Evolutionary conservation across 2,888 invertebrate species (phyloP).

Genomic region (Malacosoma neustria): DNA sequence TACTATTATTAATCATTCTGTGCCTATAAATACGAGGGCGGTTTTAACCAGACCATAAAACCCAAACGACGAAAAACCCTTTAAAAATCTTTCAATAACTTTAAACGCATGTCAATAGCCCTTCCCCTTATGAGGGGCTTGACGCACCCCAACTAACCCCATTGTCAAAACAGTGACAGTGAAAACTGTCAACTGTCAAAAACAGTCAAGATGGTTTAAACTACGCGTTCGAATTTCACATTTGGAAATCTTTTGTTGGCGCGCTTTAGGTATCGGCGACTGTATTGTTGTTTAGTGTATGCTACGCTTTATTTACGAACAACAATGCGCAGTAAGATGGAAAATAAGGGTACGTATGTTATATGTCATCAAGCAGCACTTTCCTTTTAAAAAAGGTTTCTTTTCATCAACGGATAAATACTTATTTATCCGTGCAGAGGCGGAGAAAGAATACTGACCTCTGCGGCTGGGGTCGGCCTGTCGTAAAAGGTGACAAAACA

Average conservation of each 20-base stretch:
- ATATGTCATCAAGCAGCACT: not conserved
- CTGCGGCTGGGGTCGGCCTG: too few relatives aligned
- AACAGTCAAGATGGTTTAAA: constrained; percentile 69
- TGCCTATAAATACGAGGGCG: too few relatives aligned
- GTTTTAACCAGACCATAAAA: constrained; percentile 13
- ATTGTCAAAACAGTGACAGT: constrained; percentile 60
- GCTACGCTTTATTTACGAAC: not conserved
- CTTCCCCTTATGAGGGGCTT: constrained; percentile 33
- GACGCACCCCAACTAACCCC: constrained; percentile 65
- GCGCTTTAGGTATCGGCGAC: constrained; percentile 4
- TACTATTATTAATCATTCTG: too few relatives aligned
- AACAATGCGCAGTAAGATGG: not conserved
- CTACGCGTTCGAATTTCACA: constrained; percentile 61
- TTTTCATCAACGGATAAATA: too few relatives aligned
- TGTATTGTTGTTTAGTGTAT: not conserved
- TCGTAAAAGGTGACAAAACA: too few relatives aligned
- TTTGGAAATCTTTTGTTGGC: constrained; percentile 52
- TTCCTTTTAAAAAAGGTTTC: not conserved
- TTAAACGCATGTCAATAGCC: constrained; percentile 62
- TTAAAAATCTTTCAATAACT: constrained; percentile 62
- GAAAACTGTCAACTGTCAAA: constrained; percentile 74
- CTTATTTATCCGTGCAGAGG: too few relatives aligned
- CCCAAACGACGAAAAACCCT: constrained; percentile 39
- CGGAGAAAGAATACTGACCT: too few relatives aligned
- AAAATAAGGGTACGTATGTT: not conserved